phyloP scores from a whole-genome alignment of 2,888 invertebrate genomes.

The Oligia strigilis region DNA sequence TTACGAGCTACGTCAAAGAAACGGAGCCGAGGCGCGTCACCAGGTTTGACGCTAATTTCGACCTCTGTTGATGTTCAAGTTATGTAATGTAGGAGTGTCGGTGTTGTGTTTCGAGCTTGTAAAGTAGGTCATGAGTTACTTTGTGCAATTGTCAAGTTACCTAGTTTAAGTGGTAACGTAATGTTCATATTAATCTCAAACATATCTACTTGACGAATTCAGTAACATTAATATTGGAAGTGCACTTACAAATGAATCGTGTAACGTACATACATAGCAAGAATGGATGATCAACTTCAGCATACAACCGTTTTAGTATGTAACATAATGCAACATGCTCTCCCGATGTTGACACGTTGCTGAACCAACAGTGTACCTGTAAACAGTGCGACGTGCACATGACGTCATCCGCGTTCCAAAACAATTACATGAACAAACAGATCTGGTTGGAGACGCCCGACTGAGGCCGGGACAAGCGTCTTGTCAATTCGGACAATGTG shows the following conservation, averaged over 20 bases:
- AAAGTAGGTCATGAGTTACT: constrained; percentile 18
- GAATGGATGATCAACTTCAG: not conserved
- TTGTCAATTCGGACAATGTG: constrained; percentile 26
- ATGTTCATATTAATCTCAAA: not conserved
- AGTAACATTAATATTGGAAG: not conserved
- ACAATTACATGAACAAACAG: constrained; percentile 56
- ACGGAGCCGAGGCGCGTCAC: constrained; percentile 28
- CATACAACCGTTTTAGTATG: not conserved
- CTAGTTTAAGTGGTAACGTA: not conserved
- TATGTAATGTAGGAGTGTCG: constrained; percentile 15
- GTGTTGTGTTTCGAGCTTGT: constrained; percentile 2
- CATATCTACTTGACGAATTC: not conserved
- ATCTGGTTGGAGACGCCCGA: constrained; percentile 23
- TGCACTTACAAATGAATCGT: not conserved
- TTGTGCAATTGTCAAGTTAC: constrained; percentile 7
- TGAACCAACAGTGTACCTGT: constrained; percentile 14
- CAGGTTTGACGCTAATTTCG: constrained; percentile 28
- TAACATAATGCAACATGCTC: constrained; percentile 16
- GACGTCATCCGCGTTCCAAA: constrained; percentile 31
- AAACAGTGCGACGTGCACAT: constrained; percentile 35
- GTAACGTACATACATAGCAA: not conserved
- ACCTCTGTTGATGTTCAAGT: constrained; percentile 24
- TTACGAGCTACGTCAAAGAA: constrained; percentile 60
- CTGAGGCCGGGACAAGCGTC: constrained; percentile 26
- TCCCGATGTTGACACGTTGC: constrained; percentile 26